Evolutionary conservation across 2,888 invertebrate species (phyloP), one percentile per base, ranked within the genome.

Genomic region (Rhingia rostrata): DNA sequence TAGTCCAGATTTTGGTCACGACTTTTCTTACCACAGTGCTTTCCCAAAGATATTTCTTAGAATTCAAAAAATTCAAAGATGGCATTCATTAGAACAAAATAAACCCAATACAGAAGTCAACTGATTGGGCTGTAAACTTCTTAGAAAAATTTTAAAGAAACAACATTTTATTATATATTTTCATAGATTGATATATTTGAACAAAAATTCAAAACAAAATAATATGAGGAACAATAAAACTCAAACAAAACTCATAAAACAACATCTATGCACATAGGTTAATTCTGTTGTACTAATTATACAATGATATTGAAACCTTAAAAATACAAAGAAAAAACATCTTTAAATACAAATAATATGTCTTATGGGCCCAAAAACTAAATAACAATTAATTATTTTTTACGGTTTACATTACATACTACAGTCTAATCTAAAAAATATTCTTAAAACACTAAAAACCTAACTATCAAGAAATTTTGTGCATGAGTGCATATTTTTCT

Each of bases 381-480:
- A 83, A 54, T 66, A 73, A 63, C 56, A 75, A 69, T 70, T 56
- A 82, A 54, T 47, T 78, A 39, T 45, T 37, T 66, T 63, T 69
- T 74, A 53, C 73, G 63, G 63, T 45, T 43, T 81, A 61, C 67
- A 75, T 79, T 75, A 80, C 84, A 77, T 37, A 51, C 82, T 77
- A 80, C 85, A 58, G 69, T 67, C 56, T 72, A 85, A 87, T 61
- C 83, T 86, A 81, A 74, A 61, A 72, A 78, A 58, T 82, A 84
- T 30, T 75, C 74, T 73, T 86, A 81, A 67, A 82, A 74, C 49
- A 79, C 86, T 86, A 61, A 56, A 63, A 82, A 83, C 78, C 73
- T 83, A 83, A 73, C 83, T 83, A 83, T 60, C 73, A 69, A 83
- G 73, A 78, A 74, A 74, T 63, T 69, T 63, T 83, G 73, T 83